These are phyloP conservation scores for Phaonia tiefii DNA, from an alignment of 2,888 invertebrate species.

Conservation along the genomic window DNA sequence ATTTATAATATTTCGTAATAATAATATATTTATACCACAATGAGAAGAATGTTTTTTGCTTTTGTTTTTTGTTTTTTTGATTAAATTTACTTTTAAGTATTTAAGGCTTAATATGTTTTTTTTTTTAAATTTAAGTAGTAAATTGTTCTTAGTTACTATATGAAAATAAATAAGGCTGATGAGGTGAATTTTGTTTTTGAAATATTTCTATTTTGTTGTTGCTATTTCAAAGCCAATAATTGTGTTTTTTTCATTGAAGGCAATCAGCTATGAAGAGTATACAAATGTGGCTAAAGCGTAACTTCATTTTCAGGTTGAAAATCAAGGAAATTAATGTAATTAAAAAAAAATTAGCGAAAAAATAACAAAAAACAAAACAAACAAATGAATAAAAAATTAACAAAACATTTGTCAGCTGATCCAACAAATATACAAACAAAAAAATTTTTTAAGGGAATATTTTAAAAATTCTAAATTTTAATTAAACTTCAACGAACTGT, in stretches of 20 bases:
- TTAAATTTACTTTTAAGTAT: background rate
- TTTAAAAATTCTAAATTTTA: too few species aligned
- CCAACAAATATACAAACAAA: too few species aligned
- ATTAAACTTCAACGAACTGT: too few species aligned
- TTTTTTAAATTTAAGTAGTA: background rate
- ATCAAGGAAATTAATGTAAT: too few species aligned
- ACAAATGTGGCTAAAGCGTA: too few species aligned
- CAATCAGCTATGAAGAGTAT: too few species aligned
- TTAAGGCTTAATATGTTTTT: slow-evolving; percentile 31
- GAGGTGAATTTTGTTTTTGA: slow-evolving; percentile 47
- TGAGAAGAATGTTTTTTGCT: slow-evolving; percentile 53
- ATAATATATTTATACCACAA: slow-evolving; percentile 50
- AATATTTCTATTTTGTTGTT: slow-evolving; percentile 1
- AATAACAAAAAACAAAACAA: too few species aligned
- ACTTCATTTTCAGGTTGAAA: too few species aligned
- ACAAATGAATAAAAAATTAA: too few species aligned
- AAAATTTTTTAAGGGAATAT: too few species aligned
- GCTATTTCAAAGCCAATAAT: slow-evolving; percentile 22
- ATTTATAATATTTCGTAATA: slow-evolving; percentile 21
- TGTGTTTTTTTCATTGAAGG: slow-evolving; percentile 22
- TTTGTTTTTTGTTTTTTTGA: background rate
- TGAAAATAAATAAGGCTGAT: slow-evolving; percentile 64
- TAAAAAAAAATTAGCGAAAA: too few species aligned
- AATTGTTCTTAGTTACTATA: slow-evolving; percentile 43
- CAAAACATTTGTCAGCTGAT: too few species aligned